These are phyloP conservation scores for Cotesia typhae DNA, from an alignment of 1,140 invertebrate species.

Conservation along the genomic window DNA sequence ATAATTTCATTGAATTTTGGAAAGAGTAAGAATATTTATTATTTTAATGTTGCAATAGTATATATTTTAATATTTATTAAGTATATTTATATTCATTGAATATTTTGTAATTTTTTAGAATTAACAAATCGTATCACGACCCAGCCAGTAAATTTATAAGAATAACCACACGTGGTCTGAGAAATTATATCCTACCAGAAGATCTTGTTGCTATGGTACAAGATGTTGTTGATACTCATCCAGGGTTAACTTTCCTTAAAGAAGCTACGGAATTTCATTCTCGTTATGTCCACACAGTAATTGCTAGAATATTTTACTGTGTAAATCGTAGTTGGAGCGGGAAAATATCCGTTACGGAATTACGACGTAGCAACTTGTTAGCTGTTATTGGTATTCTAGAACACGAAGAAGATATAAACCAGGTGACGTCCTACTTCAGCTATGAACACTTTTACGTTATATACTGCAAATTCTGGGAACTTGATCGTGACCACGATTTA, in stretches of 20 bases:
- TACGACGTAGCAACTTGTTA: slow-evolving; percentile 91
- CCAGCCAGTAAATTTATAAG: slow-evolving; percentile 89
- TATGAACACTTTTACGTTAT: slow-evolving; percentile 99
- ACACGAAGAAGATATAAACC: slow-evolving; percentile 97
- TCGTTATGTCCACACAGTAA: slow-evolving; percentile 96
- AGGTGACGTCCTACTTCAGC: slow-evolving; percentile 97
- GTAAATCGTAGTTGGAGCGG: slow-evolving; percentile 98
- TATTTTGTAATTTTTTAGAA: slow-evolving; percentile 63
- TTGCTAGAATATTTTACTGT: slow-evolving; percentile 97
- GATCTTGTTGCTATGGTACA: slow-evolving; percentile 94
- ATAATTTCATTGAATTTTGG: slow-evolving; percentile 90
- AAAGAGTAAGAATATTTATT: slow-evolving; percentile 75
- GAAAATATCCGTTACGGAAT: slow-evolving; percentile 86
- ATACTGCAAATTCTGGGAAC: slow-evolving; percentile 99
- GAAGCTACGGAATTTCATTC: slow-evolving; percentile 99
- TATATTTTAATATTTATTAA: slow-evolving; percentile 29
- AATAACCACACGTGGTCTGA: slow-evolving; percentile 77
- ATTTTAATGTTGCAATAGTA: neutral
- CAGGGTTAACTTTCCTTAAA: slow-evolving; percentile 94
- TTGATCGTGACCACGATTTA: slow-evolving; percentile 98
- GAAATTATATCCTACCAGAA: slow-evolving; percentile 75
- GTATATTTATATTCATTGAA: slow-evolving; percentile 1
- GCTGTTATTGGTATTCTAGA: slow-evolving; percentile 79
- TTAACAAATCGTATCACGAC: slow-evolving; percentile 85
- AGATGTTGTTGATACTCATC: slow-evolving; percentile 99